Conservation (phyloP, 1,140 invertebrate species). For the Phocides pigmalion region DNA sequence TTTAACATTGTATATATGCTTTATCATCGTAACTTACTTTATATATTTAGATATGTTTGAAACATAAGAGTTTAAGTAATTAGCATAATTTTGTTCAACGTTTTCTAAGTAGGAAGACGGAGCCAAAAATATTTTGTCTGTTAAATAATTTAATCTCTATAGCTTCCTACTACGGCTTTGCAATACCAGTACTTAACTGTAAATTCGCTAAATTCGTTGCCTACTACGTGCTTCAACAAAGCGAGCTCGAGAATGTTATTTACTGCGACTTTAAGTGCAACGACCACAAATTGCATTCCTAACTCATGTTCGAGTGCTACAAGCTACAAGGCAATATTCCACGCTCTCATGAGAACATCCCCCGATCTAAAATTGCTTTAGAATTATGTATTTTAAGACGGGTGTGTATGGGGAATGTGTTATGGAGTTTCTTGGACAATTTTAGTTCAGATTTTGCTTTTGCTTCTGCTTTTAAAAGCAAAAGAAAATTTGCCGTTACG, state of each 20-base stretch:
- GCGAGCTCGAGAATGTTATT: conserved; percentile 17
- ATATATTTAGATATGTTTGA: too few relatives aligned
- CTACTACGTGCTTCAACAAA: conserved; percentile 7
- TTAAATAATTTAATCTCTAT: background rate
- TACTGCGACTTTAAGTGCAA: conserved; percentile 15
- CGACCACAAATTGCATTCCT: conserved; percentile 30
- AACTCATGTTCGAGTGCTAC: conserved; percentile 8
- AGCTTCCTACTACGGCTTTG: background rate
- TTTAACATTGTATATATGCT: too few relatives aligned
- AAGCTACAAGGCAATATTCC: conserved; percentile 13
- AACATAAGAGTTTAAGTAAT: too few relatives aligned
- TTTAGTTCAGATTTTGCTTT: too few relatives aligned
- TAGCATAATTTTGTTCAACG: background rate
- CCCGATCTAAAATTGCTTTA: background rate
- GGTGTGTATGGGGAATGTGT: too few relatives aligned
- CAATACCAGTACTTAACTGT: background rate
- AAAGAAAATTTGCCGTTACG: too few relatives aligned
- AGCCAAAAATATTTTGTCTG: background rate
- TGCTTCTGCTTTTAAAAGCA: too few relatives aligned
- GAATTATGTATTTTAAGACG: too few relatives aligned
- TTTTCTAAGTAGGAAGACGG: background rate
- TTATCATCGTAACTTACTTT: too few relatives aligned
- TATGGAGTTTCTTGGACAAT: too few relatives aligned
- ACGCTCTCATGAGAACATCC: conserved; percentile 13
- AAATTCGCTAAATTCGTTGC: conserved; percentile 12